These are phyloP conservation scores for Peucedramus taeniatus DNA, from an alignment of 2,113 vertebrate genomes.

Conservation along the genomic window DNA sequence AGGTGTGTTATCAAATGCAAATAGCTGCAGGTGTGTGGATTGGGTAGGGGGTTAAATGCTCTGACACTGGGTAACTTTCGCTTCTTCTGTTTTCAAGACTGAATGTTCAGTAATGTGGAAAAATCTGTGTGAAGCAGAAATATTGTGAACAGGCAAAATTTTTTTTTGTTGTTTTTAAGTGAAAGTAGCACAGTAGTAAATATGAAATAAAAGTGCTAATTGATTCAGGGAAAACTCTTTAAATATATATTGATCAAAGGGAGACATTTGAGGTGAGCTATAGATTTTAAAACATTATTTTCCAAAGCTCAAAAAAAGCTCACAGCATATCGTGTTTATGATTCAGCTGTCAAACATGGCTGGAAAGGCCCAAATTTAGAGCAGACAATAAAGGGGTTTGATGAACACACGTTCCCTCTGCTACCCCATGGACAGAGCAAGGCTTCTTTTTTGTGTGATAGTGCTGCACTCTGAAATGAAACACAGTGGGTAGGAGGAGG, in stretches of 20 bases:
- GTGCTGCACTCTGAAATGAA: neutral
- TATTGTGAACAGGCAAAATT: neutral
- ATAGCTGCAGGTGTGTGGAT: neutral
- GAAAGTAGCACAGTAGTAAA: constrained; percentile 12
- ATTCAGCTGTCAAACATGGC: neutral
- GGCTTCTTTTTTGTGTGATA: neutral
- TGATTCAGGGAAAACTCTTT: neutral
- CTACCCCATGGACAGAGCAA: neutral
- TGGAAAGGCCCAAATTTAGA: neutral
- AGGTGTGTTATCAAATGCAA: neutral
- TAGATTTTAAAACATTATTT: neutral
- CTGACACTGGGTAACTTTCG: neutral
- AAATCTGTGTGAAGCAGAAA: neutral
- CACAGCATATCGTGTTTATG: neutral
- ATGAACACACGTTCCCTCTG: neutral
- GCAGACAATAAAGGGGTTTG: neutral
- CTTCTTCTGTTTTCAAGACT: neutral
- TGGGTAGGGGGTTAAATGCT: neutral
- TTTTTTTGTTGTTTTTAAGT: neutral
- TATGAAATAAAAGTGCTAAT: constrained; percentile 12
- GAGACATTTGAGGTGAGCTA: neutral
- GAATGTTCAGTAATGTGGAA: neutral
- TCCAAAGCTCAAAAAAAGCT: neutral
- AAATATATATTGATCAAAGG: neutral
- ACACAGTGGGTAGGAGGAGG: neutral